Conservation (phyloP, 1,140 invertebrate genomes). For the Zaprionus nigranus region DNA sequence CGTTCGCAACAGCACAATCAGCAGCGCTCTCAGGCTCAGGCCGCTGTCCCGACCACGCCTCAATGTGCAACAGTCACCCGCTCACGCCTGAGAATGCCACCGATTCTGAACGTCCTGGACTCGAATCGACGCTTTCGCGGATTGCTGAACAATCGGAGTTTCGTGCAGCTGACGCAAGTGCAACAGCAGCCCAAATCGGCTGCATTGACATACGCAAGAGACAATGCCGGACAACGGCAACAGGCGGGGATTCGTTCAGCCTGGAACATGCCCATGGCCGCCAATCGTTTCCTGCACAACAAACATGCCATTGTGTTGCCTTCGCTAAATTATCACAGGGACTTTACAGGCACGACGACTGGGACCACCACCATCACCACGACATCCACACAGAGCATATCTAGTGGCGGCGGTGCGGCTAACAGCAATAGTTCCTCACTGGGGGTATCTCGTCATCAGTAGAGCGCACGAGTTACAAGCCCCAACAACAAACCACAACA, state of each 20-base stretch:
- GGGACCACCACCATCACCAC: conserved; percentile 45
- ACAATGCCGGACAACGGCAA: conserved; percentile 42
- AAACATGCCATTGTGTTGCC: conserved; percentile 74
- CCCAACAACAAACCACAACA: conserved; percentile 24
- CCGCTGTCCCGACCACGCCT: conserved; percentile 24
- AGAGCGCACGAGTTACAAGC: background rate
- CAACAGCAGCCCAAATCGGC: conserved; percentile 75
- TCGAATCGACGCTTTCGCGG: conserved; percentile 70
- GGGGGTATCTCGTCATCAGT: conserved; percentile 17
- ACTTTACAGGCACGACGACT: conserved; percentile 25
- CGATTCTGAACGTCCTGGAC: conserved; percentile 77
- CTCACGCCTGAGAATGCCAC: conserved; percentile 70
- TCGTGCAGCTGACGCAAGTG: conserved; percentile 79
- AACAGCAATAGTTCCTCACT: conserved; percentile 60
- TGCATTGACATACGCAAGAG: conserved; percentile 52
- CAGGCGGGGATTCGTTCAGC: conserved; percentile 62
- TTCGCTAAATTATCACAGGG: conserved; percentile 58
- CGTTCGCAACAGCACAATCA: conserved; percentile 51
- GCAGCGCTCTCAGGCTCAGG: conserved; percentile 14
- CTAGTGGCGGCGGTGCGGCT: conserved; percentile 52
- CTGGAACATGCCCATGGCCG: conserved; percentile 75
- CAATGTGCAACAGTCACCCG: conserved; percentile 50
- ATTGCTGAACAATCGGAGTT: conserved; percentile 71
- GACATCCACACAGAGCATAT: conserved; percentile 59
- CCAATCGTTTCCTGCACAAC: conserved; percentile 73